Evolutionary conservation across 2,888 invertebrate species (phyloP).

Genomic region (Miltochrista miniata): DNA sequence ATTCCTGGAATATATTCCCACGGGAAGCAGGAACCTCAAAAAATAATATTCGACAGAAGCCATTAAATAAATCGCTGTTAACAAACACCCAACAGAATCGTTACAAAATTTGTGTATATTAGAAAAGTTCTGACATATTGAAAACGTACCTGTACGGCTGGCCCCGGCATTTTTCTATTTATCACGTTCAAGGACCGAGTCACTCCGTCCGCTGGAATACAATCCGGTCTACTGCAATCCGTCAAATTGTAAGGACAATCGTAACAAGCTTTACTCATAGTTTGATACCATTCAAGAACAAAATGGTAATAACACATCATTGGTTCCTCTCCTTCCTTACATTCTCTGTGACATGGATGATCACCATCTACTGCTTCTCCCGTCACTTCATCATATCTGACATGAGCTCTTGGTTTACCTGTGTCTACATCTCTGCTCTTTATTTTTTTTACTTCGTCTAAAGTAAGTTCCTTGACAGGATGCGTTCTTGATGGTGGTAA

Average conservation of each 20-base stretch:
- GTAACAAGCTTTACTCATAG: conserved; percentile 94
- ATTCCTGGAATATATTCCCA: too few species aligned
- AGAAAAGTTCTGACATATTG: conserved; percentile 3
- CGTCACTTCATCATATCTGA: conserved; percentile 72
- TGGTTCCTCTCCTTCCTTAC: conserved; percentile 83
- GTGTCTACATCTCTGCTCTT: conserved; percentile 44
- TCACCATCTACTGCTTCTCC: conserved; percentile 70
- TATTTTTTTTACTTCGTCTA: conserved; percentile 35
- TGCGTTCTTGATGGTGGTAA: conserved; percentile 35
- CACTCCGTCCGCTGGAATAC: conserved; percentile 93
- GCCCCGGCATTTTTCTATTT: conserved; percentile 95
- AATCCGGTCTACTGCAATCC: conserved; percentile 91
- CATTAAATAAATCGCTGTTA: too few species aligned
- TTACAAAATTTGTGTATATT: neutral
- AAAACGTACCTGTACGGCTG: conserved; percentile 88
- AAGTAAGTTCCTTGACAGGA: conserved; percentile 40
- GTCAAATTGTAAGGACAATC: conserved; percentile 89
- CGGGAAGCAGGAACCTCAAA: too few species aligned
- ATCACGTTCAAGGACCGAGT: conserved; percentile 89
- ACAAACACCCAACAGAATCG: too few species aligned
- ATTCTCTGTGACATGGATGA: conserved; percentile 87
- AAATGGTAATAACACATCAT: conserved; percentile 90
- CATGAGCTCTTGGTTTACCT: conserved; percentile 60
- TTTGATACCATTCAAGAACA: conserved; percentile 91
- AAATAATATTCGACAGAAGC: too few species aligned